Base-by-base conservation (phyloP, 2,888 invertebrate species). In the Hirtodrosophila confusa region DNA sequence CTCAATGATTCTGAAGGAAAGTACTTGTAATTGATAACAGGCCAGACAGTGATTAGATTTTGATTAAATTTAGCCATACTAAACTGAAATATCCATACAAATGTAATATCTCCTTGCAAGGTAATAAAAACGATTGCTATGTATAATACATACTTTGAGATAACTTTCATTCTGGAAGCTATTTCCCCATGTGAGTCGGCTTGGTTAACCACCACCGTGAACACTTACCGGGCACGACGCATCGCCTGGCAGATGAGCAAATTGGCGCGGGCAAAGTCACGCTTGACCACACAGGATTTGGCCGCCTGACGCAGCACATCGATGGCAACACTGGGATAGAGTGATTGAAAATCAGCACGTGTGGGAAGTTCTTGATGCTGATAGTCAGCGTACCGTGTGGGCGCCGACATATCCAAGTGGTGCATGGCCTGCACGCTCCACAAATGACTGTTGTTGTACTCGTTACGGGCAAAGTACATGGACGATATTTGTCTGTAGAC, bases 221-320 rank as follows among this genome's bases (percentile, higher is more conserved):
- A 9, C 12, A 74, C 80, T 82, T 82, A 91, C 91, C 89, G 86
- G 47, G 91, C 91, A 56, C 90, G 75, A 10, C 94, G 94, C 40
- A 96, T 95, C 0, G 97, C 97, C 92, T 97, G 95, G 69, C 95
- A 94, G 76, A 97, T 96, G 50, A 98, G 93, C 74, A 96, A 92
- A 78, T 96, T 96, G 27, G 97, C 98, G 87, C 95, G 94, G 36
- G 93, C 92, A 92, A 97, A 97, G 83, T 96, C 95, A 39, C 97
- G 93, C 93, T 97, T 97, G 44, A 97, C 95, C 41, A 97, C 97
- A 92, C 97, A 97, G 12, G 97, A 95, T 91, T 97, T 97, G 67
- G 97, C 95, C 80, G 97, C 96, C 89, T 97, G 96, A 47, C 97
- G 94, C 37, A 97, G 92, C 54, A 97, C 96, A 90, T 98, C 97